Conservation (phyloP, 1,140 invertebrate genomes). For the Carcinoscorpius rotundicauda region DNA sequence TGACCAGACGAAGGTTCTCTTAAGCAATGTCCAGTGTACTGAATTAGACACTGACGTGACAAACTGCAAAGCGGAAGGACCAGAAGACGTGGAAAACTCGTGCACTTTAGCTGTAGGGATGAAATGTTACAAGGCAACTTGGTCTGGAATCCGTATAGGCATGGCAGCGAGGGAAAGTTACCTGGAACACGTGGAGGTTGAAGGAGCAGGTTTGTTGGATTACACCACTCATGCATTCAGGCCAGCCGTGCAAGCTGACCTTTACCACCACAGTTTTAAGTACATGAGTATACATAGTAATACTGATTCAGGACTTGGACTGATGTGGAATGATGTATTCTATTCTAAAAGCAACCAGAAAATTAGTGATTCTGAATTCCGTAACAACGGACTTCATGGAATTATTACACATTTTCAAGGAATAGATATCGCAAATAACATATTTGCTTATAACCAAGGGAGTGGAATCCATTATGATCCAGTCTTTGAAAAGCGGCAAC, state of each 20-base stretch:
- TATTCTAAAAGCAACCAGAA: slow-evolving; percentile 64
- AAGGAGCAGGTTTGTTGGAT: slow-evolving; percentile 86
- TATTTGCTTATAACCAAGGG: slow-evolving; percentile 54
- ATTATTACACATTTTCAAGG: slow-evolving; percentile 37
- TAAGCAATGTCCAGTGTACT: slow-evolving; percentile 76
- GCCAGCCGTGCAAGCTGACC: slow-evolving; percentile 88
- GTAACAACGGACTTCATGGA: slow-evolving; percentile 71
- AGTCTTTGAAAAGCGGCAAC: slow-evolving; percentile 62
- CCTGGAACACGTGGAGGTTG: slow-evolving; percentile 72
- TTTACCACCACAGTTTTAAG: slow-evolving; percentile 80
- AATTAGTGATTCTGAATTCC: slow-evolving; percentile 76
- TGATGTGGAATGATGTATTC: slow-evolving; percentile 79
- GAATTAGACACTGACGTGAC: slow-evolving; percentile 86
- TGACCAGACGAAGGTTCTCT: slow-evolving; percentile 27
- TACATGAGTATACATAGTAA: slow-evolving; percentile 67
- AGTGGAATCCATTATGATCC: slow-evolving; percentile 89
- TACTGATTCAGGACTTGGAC: slow-evolving; percentile 71
- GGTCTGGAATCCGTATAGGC: slow-evolving; percentile 83
- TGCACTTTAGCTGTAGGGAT: slow-evolving; percentile 80
- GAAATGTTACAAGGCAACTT: slow-evolving; percentile 74
- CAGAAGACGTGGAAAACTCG: slow-evolving; percentile 71
- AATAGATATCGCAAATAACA: slow-evolving; percentile 20
- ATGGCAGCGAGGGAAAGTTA: slow-evolving; percentile 72
- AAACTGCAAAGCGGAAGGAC: slow-evolving; percentile 61
- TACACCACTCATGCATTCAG: slow-evolving; percentile 80